Evolutionary conservation across 2,797 vertebrate genomes (phyloP).

Genomic region (Lophius americanus): DNA sequence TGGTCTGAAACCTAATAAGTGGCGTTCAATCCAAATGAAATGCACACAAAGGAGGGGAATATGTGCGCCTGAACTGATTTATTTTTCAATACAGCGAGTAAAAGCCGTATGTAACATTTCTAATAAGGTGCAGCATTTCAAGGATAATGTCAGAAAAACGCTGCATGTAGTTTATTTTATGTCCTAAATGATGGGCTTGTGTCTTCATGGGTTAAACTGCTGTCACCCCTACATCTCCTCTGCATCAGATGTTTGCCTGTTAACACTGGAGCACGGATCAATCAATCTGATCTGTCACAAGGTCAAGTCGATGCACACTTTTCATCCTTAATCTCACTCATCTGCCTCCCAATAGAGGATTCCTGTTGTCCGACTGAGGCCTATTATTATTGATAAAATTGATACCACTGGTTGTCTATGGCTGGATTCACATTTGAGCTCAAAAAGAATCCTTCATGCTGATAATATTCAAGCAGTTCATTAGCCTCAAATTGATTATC

Average conservation of each 20-base stretch:
- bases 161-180: too few relatives aligned
- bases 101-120: too few relatives aligned
- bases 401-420: background rate
- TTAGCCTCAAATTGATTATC: constrained; percentile 17
- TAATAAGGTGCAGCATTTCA: too few relatives aligned
- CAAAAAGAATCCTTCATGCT: background rate
- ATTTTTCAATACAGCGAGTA: too few relatives aligned
- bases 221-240: constrained; percentile 43
- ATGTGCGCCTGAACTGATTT: too few relatives aligned
- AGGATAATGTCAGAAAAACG: too few relatives aligned
- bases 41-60: too few relatives aligned
- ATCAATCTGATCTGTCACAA: constrained; percentile 48
- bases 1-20: too few relatives aligned
- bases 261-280: constrained; percentile 55
- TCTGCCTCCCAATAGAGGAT: constrained; percentile 2
- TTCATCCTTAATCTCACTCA: constrained; percentile 31
- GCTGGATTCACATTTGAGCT: constrained; percentile 31
- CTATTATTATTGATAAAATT: constrained; percentile 13
- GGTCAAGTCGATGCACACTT: constrained; percentile 43
- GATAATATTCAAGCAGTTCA: background rate
- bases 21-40: too few relatives aligned
- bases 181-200: background rate
- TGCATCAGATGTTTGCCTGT: constrained; percentile 59
- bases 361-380: background rate
- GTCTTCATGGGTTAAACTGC: constrained; percentile 49